phyloP scores from a whole-genome alignment of 1,140 invertebrate species.

The Danaus melanippus region DNA sequence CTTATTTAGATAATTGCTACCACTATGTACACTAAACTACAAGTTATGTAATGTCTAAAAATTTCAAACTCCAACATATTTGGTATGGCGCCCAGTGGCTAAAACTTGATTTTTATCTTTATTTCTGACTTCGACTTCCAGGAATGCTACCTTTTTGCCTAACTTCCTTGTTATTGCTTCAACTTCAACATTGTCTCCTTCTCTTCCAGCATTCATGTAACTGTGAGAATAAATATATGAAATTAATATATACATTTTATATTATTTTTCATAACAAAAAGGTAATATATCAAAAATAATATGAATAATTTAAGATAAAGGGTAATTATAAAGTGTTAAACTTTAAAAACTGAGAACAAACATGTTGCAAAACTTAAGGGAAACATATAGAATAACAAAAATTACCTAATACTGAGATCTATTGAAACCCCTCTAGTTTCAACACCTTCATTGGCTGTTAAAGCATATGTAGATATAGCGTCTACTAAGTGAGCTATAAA shows the following conservation, averaged over 20 bases:
- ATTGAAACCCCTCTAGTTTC: constrained; percentile 74
- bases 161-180: constrained; percentile 84
- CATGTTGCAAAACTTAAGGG: too few species aligned
- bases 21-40: neutral
- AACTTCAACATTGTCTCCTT: constrained; percentile 85
- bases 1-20: constrained; percentile 1
- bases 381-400: neutral
- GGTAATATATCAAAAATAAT: too few species aligned
- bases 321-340: too few species aligned
- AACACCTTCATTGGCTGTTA: constrained; percentile 77
- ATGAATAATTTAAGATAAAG: too few species aligned
- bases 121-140: constrained; percentile 83
- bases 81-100: constrained; percentile 86
- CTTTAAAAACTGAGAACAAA: too few species aligned
- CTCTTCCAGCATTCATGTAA: constrained; percentile 80
- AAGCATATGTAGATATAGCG: constrained; percentile 84
- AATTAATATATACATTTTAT: constrained; percentile 22
- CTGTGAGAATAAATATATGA: constrained; percentile 46
- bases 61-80: constrained; percentile 75
- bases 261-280: too few species aligned
- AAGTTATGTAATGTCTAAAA: neutral
- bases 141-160: constrained; percentile 86
- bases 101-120: constrained; percentile 80
- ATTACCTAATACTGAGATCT: constrained; percentile 61
- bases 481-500: constrained; percentile 88